Evolutionary conservation across 2,888 invertebrate species (phyloP), one percentile per base, ranked within the genome.

Genomic region (Ptilodon capucinus): DNA sequence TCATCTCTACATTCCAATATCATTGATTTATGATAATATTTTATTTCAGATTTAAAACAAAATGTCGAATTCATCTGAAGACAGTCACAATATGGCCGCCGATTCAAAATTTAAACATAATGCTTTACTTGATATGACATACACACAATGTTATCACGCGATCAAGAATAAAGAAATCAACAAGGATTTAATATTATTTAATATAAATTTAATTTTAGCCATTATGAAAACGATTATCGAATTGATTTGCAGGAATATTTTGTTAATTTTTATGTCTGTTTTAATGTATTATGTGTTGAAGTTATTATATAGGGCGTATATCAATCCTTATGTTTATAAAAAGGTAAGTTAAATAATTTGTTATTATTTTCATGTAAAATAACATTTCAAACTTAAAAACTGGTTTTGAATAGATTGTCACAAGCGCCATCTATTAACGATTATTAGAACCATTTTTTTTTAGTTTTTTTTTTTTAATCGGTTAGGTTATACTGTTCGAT

Each of bases 241-340:
- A 8, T 63, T 62, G 5, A 1, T 72, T 2, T 54, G 42, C 9
- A 68, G 68, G 2, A 51, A 78, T 58, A 54, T 51, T 51, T 38
- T 46, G n/a, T 38, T 54, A 28, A 54, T 79, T 32, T 2, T 74
- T 2, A 9, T 64, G 1, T 36, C 64, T 69, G 59, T 75, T 60
- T 54, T 74, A 34, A 30, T 79, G 28, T 38, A 64, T 44, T 46
- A 74, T 43, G 9, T 80, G n/a, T 18, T 80, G 0, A 64, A 68
- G 41, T 39, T 73, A 0, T 13, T 77, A 0, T 84, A 80, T 47
- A 86, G 74, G 35, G 73, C 77, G 38, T 87, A 72, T 58, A 74
- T 70, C 55, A 76, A 56, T 40, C 87, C 84, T 0, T 52, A 81
- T 5, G 23, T 79, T 3, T 82, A 81, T 57, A 66, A 64, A 25